Evolutionary conservation across 2,888 invertebrate genomes (phyloP).

Genomic region (Drosophila robusta): DNA sequence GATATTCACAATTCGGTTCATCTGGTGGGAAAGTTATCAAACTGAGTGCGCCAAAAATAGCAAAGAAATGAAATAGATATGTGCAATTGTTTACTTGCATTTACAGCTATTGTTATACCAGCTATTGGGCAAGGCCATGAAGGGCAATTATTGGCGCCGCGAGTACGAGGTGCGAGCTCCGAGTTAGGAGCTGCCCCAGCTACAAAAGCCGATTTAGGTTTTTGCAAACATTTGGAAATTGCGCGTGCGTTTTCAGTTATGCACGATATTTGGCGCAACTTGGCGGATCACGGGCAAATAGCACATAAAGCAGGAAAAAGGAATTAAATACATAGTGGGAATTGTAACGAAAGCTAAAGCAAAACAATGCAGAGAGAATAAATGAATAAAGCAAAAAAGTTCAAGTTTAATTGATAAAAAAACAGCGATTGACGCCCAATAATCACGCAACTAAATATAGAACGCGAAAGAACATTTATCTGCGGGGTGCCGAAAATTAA

Average conservation of each 20-base stretch:
- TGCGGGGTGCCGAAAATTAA: neutral
- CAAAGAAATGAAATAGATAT: constrained; percentile 22
- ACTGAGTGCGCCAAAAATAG: constrained; percentile 19
- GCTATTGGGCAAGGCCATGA: constrained; percentile 53
- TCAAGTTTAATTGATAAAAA: constrained; percentile 29
- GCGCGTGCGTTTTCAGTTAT: constrained; percentile 63
- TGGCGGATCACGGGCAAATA: constrained; percentile 5
- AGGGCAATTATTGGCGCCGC: constrained; percentile 42
- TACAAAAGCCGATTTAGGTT: constrained; percentile 27
- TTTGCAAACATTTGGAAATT: constrained; percentile 57
- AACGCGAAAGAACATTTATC: neutral
- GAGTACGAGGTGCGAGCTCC: neutral
- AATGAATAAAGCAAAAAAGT: constrained; percentile 15
- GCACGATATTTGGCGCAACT: constrained; percentile 66
- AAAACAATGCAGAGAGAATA: too few species aligned
- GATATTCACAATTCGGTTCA: constrained; percentile 32
- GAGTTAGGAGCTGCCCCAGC: neutral
- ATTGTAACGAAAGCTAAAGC: neutral
- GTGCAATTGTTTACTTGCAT: constrained; percentile 8
- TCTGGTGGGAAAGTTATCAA: constrained; percentile 55
- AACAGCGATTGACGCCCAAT: neutral
- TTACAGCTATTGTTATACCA: constrained; percentile 34
- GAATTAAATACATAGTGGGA: neutral
- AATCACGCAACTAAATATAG: neutral
- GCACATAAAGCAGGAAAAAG: neutral